These are phyloP conservation scores for Phaedon cochleariae DNA, from an alignment of 2,888 invertebrate species.

Conservation along the genomic window DNA sequence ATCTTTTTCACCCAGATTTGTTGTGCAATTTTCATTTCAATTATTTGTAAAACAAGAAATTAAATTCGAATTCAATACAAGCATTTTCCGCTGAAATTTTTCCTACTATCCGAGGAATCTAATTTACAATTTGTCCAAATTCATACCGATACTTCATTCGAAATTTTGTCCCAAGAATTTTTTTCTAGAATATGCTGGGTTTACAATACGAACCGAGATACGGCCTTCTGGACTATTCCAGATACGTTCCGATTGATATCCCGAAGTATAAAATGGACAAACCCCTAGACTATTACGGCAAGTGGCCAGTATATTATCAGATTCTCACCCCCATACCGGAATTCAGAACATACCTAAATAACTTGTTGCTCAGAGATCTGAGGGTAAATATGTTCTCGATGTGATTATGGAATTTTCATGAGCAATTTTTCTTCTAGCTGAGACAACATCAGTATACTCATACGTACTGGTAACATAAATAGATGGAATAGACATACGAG, in stretches of 20 bases:
- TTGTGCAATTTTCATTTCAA: no score
- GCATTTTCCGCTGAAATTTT: no score
- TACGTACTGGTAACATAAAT: slow-evolving; percentile 41
- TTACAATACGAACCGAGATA: slow-evolving; percentile 44
- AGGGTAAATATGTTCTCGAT: slow-evolving; percentile 36
- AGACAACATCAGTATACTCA: slow-evolving; percentile 45
- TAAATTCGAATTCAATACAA: no score
- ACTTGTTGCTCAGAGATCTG: slow-evolving; percentile 45
- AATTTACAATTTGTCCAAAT: background rate
- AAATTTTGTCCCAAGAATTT: background rate
- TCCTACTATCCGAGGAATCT: no score
- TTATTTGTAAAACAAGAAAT: no score
- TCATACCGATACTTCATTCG: background rate
- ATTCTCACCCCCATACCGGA: slow-evolving; percentile 44
- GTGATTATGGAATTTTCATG: background rate
- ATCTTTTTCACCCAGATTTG: no score
- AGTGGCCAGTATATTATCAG: slow-evolving; percentile 45
- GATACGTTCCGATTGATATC: slow-evolving; percentile 46
- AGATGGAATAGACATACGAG: no score
- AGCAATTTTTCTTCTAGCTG: slow-evolving; percentile 38
- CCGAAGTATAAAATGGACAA: slow-evolving; percentile 44
- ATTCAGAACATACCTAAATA: slow-evolving; percentile 46
- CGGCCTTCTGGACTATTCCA: slow-evolving; percentile 43
- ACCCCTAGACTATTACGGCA: slow-evolving; percentile 45
- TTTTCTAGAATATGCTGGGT: slow-evolving; percentile 43